A percentile compares a stretch with the other conserved stretches of the same genome.
Conservation (phyloP, 2,888 invertebrate genomes). For the Drosophila hamatofila region DNA sequence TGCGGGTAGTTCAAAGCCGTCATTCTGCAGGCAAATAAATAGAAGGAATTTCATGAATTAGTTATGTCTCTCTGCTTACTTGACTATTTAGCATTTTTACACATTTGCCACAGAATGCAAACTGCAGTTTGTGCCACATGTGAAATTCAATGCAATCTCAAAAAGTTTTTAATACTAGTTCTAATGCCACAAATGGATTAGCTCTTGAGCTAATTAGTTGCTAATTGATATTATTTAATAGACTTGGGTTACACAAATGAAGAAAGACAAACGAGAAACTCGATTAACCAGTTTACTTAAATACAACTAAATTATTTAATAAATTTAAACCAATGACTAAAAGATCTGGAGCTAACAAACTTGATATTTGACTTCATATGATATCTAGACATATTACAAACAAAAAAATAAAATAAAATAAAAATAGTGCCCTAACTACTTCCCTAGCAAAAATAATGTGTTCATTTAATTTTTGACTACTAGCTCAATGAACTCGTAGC, state of each 20-base stretch:
- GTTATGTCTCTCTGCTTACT: not conserved
- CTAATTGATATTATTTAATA: not conserved
- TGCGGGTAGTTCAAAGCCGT: conserved; percentile 71
- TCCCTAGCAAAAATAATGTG: too few relatives aligned
- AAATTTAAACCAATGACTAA: not conserved
- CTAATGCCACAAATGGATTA: too few relatives aligned
- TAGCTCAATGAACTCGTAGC: not conserved
- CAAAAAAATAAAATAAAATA: too few relatives aligned
- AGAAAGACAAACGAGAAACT: not conserved
- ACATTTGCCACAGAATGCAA: too few relatives aligned
- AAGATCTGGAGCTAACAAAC: not conserved
- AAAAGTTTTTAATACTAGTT: not conserved
- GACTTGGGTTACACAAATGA: not conserved
- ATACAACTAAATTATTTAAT: not conserved
- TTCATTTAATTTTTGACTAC: not conserved
- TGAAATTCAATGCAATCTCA: not conserved
- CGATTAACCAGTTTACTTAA: not conserved
- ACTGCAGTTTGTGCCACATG: not conserved
- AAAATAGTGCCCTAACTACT: not conserved
- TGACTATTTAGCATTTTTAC: conserved; percentile 8
- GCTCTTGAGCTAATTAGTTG: not conserved
- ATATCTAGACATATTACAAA: not conserved
- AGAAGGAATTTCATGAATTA: not conserved
- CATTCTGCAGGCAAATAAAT: conserved; percentile 69
- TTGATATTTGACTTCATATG: not conserved